Base-by-base conservation (phyloP, 2,888 invertebrate species). In the Gymnosoma rotundatum region DNA sequence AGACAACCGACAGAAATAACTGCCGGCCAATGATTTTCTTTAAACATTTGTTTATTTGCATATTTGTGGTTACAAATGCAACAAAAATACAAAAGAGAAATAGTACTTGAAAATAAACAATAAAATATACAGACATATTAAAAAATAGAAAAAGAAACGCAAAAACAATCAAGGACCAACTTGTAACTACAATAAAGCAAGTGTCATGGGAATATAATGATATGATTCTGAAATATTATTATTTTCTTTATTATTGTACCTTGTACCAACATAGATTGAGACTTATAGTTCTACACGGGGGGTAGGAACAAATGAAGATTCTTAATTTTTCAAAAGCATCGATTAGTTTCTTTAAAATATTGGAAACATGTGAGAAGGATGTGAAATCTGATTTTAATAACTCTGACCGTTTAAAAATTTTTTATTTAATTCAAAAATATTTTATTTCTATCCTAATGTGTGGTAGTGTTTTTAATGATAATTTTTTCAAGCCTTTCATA, bases 1-100 rank as follows among this genome's bases (percentile, higher is more conserved):
- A n/a, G 1, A 69, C 48, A 61, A 67, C 72, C 56, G 69, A 60
- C 20, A 63, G 36, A 83, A 78, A 70, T 83, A 74, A 64, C 69
- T 64, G 69, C 42, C 69, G 70, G 48, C 67, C 74, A 78, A 74
- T 58, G 69, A 48, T 16, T 42, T 42, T 42, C 12, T 74, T 78
- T 69, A 78, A 74, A 78, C 50, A 83, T 74, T n/a, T 52, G 74
- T 83, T 83, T 83, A 78, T 78, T 74, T 83, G 74, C 70, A 78
- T 64, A 83, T 74, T 83, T 78, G 83, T 78, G 83, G 83, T 83
- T 69, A 63, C 2, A 58, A 58, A 16, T 74, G 48, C 36, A 52
- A 16, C 7, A 82, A 74, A n/a, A 78, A 42, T 14, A 14, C 1
- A 42, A 61, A 16, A 72, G n/a, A 58, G 38, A 38, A 58, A 76